These are phyloP conservation scores for Limonius californicus DNA, from an alignment of 1,140 invertebrate species.

Conservation along the genomic window DNA sequence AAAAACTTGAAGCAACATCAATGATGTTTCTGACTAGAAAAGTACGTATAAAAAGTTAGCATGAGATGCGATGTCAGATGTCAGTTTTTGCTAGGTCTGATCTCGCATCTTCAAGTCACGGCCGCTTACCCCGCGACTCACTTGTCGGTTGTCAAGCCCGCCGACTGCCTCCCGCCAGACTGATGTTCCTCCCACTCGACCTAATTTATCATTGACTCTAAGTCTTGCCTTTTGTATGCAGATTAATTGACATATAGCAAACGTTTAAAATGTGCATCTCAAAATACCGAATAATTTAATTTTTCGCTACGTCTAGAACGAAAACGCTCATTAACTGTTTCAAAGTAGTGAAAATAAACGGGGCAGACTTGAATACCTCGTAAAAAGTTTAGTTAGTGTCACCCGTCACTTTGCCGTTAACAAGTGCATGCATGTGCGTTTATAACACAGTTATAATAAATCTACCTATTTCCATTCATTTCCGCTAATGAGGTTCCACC, in stretches of 20 bases:
- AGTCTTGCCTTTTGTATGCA: slow-evolving; percentile 4
- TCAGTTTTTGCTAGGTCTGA: slow-evolving; percentile 27
- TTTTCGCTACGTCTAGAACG: slow-evolving; percentile 10
- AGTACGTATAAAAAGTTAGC: slow-evolving; percentile 20
- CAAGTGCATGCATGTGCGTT: slow-evolving; percentile 1
- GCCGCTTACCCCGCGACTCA: slow-evolving; percentile 26
- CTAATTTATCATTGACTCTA: slow-evolving; percentile 10
- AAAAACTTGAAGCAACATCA: slow-evolving; percentile 20
- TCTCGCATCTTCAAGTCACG: slow-evolving; percentile 26
- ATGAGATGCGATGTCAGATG: slow-evolving; percentile 28
- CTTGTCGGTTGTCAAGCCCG: slow-evolving; percentile 27
- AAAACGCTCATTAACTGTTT: slow-evolving; percentile 9
- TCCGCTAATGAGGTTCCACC: no score
- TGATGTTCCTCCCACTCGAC: slow-evolving; percentile 22
- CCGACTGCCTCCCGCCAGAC: slow-evolving; percentile 20
- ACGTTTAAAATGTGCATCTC: slow-evolving; percentile 11
- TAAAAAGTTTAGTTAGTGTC: slow-evolving; percentile 11
- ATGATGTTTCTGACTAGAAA: slow-evolving; percentile 24
- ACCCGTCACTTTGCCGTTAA: slow-evolving; percentile 9
- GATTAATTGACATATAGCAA: slow-evolving; percentile 7
- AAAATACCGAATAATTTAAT: slow-evolving; percentile 17
- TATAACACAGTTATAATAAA: background rate
- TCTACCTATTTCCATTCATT: no score
- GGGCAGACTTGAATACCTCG: slow-evolving; percentile 3
- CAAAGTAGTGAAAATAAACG: slow-evolving; percentile 11